Base-by-base conservation (phyloP, 2,888 invertebrate genomes). In the Leucophenga montana region DNA sequence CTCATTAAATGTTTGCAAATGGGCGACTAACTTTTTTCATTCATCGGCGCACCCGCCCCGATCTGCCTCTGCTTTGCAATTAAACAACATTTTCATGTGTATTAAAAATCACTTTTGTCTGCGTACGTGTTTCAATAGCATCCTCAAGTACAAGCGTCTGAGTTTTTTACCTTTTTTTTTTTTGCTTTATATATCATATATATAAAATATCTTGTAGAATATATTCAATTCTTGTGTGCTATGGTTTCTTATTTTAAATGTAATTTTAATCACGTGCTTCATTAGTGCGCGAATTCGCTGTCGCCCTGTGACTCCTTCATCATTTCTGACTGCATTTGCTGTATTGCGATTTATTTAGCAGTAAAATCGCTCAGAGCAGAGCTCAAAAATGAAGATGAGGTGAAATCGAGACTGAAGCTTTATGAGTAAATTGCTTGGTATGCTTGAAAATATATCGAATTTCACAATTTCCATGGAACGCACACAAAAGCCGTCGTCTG, bases 211-310 rank as follows among this genome's bases (percentile, higher is more conserved):
- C 0, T 8, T 39, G 11, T 39, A 11, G 5, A 11, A 39, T 39
- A 39, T 39, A 39, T 11, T 39, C 39, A 8, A 39, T 39, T 39
- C 39, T 27, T 27, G 39, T 39, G 9, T 33, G 8, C 33, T 5
- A 8, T 8, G 33, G 48, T 59, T 22, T 27, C 50, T 65, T 18
- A 66, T 64, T 64, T 64, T 72, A 70, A 77, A 75, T 78, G 71
- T 73, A 72, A 77, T 80, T 80, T 80, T 74, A 83, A 79, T 78
- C 78, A 84, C 71, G 77, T 75, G 80, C 77, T 80, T 78, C 80
- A 80, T 79, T 82, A 77, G 73, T 75, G 71, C 44, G 61, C 65
- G 57, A 33, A 64, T 48, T 65, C 39, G 39, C 39, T 39, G 39
- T 39, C 39, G 11, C 8, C 39, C 39, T 39, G 8, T 39, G 11